Percentiles rank a stretch among this genome's conserved stretches.
Evolutionary conservation across 2,113 vertebrate species (phyloP).

Genomic region (Silurus meridionalis): DNA sequence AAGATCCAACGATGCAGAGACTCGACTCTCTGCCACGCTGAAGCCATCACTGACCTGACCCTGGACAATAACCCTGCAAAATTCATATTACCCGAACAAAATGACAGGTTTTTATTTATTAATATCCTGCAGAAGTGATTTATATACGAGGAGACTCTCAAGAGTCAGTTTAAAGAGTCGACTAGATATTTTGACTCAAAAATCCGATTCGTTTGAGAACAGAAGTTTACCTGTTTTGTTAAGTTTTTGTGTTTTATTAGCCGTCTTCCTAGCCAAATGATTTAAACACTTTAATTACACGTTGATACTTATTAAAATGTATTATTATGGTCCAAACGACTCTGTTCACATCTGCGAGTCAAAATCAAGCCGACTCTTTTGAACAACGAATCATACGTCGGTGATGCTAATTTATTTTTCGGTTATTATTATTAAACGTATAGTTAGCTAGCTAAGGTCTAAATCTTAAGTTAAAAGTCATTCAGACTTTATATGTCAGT

Average conservation of each 20-base stretch:
- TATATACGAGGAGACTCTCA: too few species aligned
- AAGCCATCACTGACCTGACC: slow-evolving; percentile 58
- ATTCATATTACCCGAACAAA: background rate
- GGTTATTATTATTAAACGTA: background rate
- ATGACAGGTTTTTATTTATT: too few species aligned
- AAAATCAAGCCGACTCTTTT: background rate
- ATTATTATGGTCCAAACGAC: background rate
- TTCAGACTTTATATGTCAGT: background rate
- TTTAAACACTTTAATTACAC: background rate
- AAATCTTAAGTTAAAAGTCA: too few species aligned
- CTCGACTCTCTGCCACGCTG: slow-evolving; percentile 62
- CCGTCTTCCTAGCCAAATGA: background rate
- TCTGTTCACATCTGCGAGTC: background rate
- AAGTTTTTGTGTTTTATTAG: background rate
- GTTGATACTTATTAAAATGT: too few species aligned
- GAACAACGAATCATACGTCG: background rate
- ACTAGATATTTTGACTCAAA: too few species aligned
- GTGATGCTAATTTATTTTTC: background rate
- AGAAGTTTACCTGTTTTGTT: too few species aligned
- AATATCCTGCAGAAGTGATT: too few species aligned
- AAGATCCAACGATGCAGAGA: slow-evolving; percentile 64
- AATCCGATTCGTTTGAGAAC: background rate
- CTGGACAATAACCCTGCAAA: background rate
- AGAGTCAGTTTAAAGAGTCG: background rate
- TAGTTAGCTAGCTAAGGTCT: too few species aligned